Conservation (phyloP, 2,113 vertebrate genomes). For the Scomber scombrus region DNA sequence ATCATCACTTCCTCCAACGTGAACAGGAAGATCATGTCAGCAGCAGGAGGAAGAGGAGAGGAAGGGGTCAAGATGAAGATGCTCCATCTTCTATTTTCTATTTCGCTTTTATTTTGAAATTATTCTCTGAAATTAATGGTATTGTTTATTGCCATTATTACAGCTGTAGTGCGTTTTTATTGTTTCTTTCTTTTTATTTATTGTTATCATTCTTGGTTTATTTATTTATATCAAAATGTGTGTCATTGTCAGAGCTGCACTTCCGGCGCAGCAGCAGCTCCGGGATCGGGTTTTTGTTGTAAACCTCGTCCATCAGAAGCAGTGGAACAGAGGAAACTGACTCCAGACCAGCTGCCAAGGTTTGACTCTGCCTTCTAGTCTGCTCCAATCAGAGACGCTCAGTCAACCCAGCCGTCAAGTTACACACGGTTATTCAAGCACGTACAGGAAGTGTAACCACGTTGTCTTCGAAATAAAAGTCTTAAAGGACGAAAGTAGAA, state of each 20-base stretch:
- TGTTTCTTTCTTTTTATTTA: neutral
- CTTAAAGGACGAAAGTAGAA: neutral
- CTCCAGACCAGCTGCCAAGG: constrained; percentile 8
- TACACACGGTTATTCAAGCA: neutral
- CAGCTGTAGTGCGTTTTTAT: neutral
- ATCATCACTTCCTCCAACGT: constrained; percentile 68
- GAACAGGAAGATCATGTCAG: constrained; percentile 43
- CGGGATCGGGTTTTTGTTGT: neutral
- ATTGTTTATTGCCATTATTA: neutral
- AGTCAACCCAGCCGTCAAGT: neutral
- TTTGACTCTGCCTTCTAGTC: neutral
- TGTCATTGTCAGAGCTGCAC: constrained; percentile 16
- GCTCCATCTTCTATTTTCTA: neutral
- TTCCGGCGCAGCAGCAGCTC: constrained; percentile 48
- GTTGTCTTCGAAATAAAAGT: constrained; percentile 20
- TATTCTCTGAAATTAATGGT: neutral
- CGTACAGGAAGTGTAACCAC: neutral
- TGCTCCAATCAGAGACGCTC: constrained; percentile 45
- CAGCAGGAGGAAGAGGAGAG: neutral
- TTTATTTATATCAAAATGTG: constrained; percentile 35
- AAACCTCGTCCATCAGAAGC: neutral
- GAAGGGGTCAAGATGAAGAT: neutral
- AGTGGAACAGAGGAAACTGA: neutral
- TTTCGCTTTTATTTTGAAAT: neutral
- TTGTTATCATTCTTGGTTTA: neutral